These are phyloP conservation scores for Oikopleura albicans DNA, from an alignment of 23 tunicate genomes.

Conservation along the genomic window DNA sequence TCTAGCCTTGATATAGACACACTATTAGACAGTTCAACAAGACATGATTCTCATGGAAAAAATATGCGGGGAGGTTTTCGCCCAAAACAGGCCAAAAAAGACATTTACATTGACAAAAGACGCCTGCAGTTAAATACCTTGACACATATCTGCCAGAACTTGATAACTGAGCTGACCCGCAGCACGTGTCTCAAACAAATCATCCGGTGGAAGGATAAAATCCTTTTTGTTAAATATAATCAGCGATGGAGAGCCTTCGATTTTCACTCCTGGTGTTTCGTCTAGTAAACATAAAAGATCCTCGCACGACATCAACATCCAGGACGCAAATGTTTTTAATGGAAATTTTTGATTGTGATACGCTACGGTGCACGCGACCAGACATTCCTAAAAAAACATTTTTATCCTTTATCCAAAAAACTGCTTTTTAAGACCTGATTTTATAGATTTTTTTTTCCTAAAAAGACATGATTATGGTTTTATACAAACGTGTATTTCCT, in stretches of 20 bases:
- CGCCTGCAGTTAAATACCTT: neutral
- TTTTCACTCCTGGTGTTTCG: neutral
- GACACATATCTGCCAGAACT: neutral
- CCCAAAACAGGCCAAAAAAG: no score
- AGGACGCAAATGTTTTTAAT: neutral
- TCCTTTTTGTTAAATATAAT: neutral
- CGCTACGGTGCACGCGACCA: neutral
- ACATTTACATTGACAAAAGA: no score
- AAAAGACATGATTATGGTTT: no score
- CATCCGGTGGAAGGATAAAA: neutral
- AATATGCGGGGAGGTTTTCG: no score
- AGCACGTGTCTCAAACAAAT: neutral
- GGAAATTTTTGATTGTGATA: constrained; percentile 2
- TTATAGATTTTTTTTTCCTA: no score
- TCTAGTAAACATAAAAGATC: neutral
- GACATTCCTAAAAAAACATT: neutral
- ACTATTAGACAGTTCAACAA: no score
- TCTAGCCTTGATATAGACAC: no score
- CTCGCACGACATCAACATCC: neutral
- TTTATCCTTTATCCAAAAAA: no score
- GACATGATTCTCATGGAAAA: no score
- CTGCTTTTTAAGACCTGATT: no score
- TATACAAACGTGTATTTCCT: no score
- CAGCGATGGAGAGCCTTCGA: neutral
- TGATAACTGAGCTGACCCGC: neutral